Percentiles rank a stretch among this genome's conserved stretches.
phyloP scores from a whole-genome alignment of 2,113 vertebrate genomes.

The Typhlomys cinereus region DNA sequence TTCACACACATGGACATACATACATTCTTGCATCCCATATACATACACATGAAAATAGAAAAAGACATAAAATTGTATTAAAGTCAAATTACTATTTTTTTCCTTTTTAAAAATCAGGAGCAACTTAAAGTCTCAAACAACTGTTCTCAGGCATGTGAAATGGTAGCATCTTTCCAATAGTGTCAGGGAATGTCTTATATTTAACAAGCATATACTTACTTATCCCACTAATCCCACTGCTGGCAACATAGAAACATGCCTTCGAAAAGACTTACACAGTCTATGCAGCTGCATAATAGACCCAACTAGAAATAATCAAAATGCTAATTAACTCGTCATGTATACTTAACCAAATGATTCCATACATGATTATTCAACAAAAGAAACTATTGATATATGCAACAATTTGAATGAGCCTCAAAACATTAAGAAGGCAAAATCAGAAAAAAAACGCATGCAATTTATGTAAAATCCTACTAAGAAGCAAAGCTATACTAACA shows the following conservation, averaged over 20 bases:
- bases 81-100: too few species aligned
- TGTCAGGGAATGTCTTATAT: neutral
- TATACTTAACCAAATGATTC: neutral
- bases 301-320: constrained; percentile 52
- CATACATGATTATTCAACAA: constrained; percentile 27
- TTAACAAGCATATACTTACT: constrained; percentile 55
- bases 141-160: constrained; percentile 17
- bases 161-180: neutral
- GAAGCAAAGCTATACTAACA: constrained; percentile 34
- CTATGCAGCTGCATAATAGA: constrained; percentile 29
- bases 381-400: constrained; percentile 24
- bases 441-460: constrained; percentile 13
- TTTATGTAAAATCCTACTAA: constrained; percentile 40
- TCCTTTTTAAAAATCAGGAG: neutral
- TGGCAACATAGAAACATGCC: constrained; percentile 37
- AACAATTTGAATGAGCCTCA: constrained; percentile 33
- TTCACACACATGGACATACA: too few species aligned
- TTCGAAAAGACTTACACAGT: constrained; percentile 27
- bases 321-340: constrained; percentile 9
- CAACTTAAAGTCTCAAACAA: neutral
- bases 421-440: constrained; percentile 28
- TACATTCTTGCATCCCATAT: too few species aligned
- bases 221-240: constrained; percentile 45
- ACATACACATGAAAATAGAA: too few species aligned
- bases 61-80: too few species aligned